These are phyloP conservation scores for Erebia epiphron DNA, from an alignment of 2,888 invertebrate species.

Conservation along the genomic window DNA sequence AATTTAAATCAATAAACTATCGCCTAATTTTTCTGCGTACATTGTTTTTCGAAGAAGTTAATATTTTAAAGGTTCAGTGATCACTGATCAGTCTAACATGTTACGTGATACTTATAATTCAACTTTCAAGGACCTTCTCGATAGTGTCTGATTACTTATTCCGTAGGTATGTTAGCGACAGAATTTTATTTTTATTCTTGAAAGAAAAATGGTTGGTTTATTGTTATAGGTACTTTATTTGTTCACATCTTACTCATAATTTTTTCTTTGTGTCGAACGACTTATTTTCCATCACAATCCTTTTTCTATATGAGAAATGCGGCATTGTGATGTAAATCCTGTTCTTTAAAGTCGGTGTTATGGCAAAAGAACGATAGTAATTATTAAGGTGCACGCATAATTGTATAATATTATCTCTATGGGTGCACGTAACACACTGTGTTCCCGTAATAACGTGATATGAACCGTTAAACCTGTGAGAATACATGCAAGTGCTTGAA, in stretches of 20 bases:
- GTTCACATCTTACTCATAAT: slow-evolving; percentile 36
- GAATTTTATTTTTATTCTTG: neutral
- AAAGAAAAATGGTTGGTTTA: slow-evolving; percentile 3
- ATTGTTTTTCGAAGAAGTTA: neutral
- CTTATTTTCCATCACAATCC: slow-evolving; percentile 67
- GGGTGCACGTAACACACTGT: neutral
- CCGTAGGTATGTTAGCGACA: neutral
- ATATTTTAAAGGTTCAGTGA: neutral
- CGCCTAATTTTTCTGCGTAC: neutral
- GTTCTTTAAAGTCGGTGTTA: slow-evolving; percentile 34
- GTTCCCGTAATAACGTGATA: neutral
- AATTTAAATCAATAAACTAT: neutral
- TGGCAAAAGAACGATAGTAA: neutral
- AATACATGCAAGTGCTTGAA: neutral
- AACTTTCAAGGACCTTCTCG: neutral
- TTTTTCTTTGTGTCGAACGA: slow-evolving; percentile 56
- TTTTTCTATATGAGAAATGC: slow-evolving; percentile 51
- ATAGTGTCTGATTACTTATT: slow-evolving; percentile 6
- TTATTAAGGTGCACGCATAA: too few species aligned
- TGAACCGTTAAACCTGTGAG: slow-evolving; percentile 12
- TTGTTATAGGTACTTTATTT: slow-evolving; percentile 5
- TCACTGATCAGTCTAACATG: neutral
- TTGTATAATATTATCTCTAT: too few species aligned
- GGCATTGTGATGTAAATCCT: slow-evolving; percentile 22
- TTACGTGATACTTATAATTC: neutral